Conservation (phyloP, 2,888 invertebrate species). For the Volucella bombylans region DNA sequence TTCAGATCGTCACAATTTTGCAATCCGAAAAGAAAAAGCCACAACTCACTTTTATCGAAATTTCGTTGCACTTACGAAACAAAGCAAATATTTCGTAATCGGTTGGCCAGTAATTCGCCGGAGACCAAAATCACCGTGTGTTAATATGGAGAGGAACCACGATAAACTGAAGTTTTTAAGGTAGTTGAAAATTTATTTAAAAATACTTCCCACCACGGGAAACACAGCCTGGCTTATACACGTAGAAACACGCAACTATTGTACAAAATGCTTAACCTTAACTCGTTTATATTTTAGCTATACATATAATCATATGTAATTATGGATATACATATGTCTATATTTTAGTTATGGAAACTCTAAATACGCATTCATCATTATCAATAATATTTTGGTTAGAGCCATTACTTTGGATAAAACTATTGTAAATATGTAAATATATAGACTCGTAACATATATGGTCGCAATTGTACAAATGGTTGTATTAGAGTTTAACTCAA, state of each 20-base stretch:
- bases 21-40: conserved; percentile 34
- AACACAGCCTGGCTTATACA: conserved; percentile 55
- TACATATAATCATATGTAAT: not conserved
- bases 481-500: conserved; percentile 2
- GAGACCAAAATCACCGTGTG: conserved; percentile 65
- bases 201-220: conserved; percentile 75
- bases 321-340: not conserved
- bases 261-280: conserved; percentile 39
- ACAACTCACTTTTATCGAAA: conserved; percentile 70
- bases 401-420: conserved; percentile 11
- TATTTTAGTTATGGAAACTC: conserved; percentile 32
- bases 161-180: conserved; percentile 81
- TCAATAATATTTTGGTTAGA: conserved; percentile 24
- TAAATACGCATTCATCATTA: conserved; percentile 30
- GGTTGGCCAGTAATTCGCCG: conserved; percentile 44
- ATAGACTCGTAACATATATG: not conserved
- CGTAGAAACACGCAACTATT: conserved; percentile 55
- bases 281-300: conserved; percentile 27
- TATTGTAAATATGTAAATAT: not conserved
- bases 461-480: conserved; percentile 10
- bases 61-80: conserved; percentile 69
- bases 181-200: conserved; percentile 82
- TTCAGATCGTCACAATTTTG: conserved; percentile 47
- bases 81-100: conserved; percentile 64
- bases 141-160: conserved; percentile 80